Evolutionary conservation across 1,140 invertebrate species (phyloP).

Genomic region (Phocides pigmalion): DNA sequence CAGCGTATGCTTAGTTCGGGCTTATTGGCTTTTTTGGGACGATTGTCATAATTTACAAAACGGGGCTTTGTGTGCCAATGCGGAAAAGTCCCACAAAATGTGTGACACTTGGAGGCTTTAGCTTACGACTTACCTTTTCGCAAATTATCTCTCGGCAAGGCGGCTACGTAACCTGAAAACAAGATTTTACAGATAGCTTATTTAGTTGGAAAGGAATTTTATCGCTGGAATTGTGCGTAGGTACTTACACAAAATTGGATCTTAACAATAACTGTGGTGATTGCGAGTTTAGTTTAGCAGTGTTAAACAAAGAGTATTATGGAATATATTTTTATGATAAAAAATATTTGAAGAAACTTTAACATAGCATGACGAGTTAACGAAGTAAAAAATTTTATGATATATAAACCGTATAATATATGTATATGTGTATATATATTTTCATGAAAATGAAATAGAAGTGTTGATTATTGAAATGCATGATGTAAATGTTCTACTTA

Average conservation of each 20-base stretch:
- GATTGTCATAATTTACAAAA: conserved; percentile 28
- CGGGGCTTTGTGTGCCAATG: conserved; percentile 9
- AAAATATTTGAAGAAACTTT: too few species aligned
- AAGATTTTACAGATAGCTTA: conserved; percentile 54
- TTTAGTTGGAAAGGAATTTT: conserved; percentile 11
- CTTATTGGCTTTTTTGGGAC: conserved; percentile 31
- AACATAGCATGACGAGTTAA: too few species aligned
- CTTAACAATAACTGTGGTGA: not conserved
- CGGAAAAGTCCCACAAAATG: conserved; percentile 21
- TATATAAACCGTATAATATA: too few species aligned
- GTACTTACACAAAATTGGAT: not conserved
- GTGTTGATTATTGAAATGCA: too few species aligned
- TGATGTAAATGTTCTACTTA: too few species aligned
- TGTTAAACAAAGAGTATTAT: not conserved
- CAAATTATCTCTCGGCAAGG: conserved; percentile 70
- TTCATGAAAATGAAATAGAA: too few species aligned
- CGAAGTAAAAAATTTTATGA: too few species aligned
- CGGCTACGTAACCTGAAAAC: conserved; percentile 69
- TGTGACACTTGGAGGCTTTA: conserved; percentile 21
- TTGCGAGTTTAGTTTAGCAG: not conserved
- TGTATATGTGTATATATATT: too few species aligned
- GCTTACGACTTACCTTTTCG: conserved; percentile 61
- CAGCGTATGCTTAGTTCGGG: conserved; percentile 5
- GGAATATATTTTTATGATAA: too few species aligned
- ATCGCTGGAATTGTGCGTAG: not conserved